Evolutionary conservation across 2,113 vertebrate genomes (phyloP).

Genomic region (Callorhinus ursinus): DNA sequence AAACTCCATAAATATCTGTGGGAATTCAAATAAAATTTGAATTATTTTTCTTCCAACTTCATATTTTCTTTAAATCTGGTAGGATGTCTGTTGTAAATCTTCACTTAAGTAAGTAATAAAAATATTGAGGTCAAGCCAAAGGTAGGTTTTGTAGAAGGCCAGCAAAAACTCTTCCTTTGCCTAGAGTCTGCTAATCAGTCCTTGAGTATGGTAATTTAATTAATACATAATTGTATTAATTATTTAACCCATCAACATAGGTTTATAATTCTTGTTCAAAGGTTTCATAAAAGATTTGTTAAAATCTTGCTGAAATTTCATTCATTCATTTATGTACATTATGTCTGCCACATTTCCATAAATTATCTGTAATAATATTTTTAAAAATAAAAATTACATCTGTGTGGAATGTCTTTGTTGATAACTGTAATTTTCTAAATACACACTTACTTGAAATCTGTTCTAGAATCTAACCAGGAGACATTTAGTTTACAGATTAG

Average conservation of each 20-base stretch:
- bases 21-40: neutral
- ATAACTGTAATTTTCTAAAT: conserved; percentile 37
- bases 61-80: conserved; percentile 26
- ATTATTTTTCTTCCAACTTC: conserved; percentile 22
- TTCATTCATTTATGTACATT: conserved; percentile 3
- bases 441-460: conserved; percentile 14
- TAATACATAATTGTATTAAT: conserved; percentile 27
- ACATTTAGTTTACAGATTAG: conserved; percentile 30
- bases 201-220: neutral
- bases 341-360: conserved; percentile 29
- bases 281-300: neutral
- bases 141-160: neutral
- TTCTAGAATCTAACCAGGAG: conserved; percentile 1
- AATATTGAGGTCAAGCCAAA: conserved; percentile 24
- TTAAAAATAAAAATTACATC: conserved; percentile 23
- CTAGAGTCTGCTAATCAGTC: neutral
- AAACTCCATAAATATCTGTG: conserved; percentile 42
- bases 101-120: conserved; percentile 7
- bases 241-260: neutral
- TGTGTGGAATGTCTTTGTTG: conserved; percentile 37
- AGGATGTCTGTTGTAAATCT: conserved; percentile 9
- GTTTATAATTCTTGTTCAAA: neutral
- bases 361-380: conserved; percentile 17
- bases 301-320: conserved; percentile 40
- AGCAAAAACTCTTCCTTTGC: conserved; percentile 31